Evolutionary conservation across 2,113 vertebrate genomes (phyloP).

Genomic region (Oryctolagus cuniculus): DNA sequence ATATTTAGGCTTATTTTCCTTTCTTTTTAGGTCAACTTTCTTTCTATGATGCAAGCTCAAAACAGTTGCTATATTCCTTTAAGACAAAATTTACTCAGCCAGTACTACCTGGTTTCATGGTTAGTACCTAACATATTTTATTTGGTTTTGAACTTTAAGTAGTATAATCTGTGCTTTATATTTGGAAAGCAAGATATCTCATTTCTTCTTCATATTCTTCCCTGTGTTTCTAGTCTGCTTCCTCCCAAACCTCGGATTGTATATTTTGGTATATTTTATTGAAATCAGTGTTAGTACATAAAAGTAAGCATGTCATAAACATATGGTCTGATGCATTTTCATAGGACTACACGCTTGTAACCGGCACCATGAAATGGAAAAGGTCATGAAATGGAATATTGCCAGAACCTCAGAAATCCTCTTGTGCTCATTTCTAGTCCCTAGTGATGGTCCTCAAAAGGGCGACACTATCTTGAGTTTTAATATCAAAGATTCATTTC

Average conservation of each 20-base stretch:
- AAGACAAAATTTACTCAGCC: slow-evolving; percentile 95
- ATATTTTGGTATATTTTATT: slow-evolving; percentile 51
- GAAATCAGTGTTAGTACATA: slow-evolving; percentile 43
- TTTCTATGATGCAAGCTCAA: slow-evolving; percentile 94
- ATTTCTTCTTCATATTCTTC: background rate
- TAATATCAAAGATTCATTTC: background rate
- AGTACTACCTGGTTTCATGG: slow-evolving; percentile 95
- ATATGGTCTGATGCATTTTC: slow-evolving; percentile 34
- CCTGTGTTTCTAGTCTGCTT: background rate
- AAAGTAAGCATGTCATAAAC: background rate
- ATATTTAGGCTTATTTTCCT: slow-evolving; percentile 43
- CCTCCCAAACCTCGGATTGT: slow-evolving; percentile 36
- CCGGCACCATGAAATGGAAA: no score
- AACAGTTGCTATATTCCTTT: slow-evolving; percentile 94
- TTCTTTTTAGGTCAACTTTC: slow-evolving; percentile 91
- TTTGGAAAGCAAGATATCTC: background rate
- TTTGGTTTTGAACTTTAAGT: slow-evolving; percentile 47
- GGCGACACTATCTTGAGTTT: background rate
- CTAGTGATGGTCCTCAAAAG: background rate
- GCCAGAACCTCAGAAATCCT: background rate
- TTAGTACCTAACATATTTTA: slow-evolving; percentile 86
- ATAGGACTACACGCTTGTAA: background rate
- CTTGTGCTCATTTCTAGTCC: background rate
- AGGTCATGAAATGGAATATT: background rate
- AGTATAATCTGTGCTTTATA: background rate